Percentiles rank a stretch among this genome's conserved stretches.
These are phyloP conservation scores for Botia almorhae DNA, from an alignment of 2,797 vertebrate species.

Conservation along the genomic window DNA sequence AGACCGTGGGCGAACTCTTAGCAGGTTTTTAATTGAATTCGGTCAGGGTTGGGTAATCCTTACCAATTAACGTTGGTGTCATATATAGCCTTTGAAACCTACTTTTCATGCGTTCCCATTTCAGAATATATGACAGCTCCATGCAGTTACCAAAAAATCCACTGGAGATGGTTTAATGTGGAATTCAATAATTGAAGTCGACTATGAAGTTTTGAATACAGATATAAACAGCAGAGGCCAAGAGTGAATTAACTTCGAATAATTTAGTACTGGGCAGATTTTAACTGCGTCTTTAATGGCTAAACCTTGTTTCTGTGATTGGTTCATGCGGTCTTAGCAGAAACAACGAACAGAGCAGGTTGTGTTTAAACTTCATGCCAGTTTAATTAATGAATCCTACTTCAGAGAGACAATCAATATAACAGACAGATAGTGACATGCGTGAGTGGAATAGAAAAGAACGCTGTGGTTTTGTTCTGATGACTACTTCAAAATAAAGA, in stretches of 20 bases:
- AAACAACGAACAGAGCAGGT: constrained; percentile 6
- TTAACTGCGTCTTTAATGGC: neutral
- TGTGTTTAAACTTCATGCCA: constrained; percentile 40
- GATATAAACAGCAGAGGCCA: neutral
- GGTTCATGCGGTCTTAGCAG: constrained; percentile 28
- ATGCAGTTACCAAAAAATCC: neutral
- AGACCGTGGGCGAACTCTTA: neutral
- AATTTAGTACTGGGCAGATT: neutral
- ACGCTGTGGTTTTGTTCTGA: constrained; percentile 20
- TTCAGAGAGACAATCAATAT: constrained; percentile 34
- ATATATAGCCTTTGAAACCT: constrained; percentile 25
- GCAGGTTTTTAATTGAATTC: constrained; percentile 32
- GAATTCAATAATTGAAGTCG: neutral
- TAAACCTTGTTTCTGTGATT: neutral
- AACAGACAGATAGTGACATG: constrained; percentile 35
- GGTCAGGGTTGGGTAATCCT: constrained; percentile 26
- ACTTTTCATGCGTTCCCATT: constrained; percentile 5
- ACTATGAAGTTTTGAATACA: neutral
- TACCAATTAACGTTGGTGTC: constrained; percentile 5
- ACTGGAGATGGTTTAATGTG: neutral
- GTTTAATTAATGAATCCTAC: constrained; percentile 40
- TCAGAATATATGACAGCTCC: neutral
- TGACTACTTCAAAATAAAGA: constrained; percentile 21
- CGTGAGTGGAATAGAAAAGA: constrained; percentile 44
- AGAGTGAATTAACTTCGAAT: neutral